Conservation (phyloP, 2,888 invertebrate species). For the Drosophila kambysellisi region DNA sequence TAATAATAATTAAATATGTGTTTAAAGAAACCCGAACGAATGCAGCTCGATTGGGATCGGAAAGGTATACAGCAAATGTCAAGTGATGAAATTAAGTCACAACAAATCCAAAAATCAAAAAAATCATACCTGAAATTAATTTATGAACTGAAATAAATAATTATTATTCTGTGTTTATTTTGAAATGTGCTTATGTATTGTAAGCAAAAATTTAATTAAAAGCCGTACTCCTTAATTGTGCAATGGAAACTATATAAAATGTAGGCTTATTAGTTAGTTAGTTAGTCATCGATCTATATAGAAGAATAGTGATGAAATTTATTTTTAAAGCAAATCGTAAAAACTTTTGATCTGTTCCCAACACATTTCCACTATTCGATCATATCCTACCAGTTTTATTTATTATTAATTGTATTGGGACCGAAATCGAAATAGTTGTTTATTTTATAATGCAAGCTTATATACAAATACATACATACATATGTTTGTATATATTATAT, state of each 20-base stretch:
- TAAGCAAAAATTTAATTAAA: not conserved
- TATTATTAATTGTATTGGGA: not conserved
- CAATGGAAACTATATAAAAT: not conserved
- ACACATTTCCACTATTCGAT: not conserved
- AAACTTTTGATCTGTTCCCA: not conserved
- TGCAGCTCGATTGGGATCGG: not conserved
- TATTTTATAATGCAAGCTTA: not conserved
- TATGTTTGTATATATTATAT: no score
- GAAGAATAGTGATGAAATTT: not conserved
- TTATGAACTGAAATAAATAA: not conserved
- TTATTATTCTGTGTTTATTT: not conserved
- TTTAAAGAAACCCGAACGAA: not conserved
- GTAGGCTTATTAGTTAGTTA: not conserved
- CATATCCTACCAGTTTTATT: not conserved
- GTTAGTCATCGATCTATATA: not conserved
- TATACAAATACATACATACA: not conserved
- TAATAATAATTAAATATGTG: not conserved
- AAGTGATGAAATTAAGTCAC: not conserved
- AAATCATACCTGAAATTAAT: not conserved
- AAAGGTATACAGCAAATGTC: not conserved
- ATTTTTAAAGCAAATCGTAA: not conserved
- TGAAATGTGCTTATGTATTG: not conserved
- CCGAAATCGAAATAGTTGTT: not conserved
- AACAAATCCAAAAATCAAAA: not conserved
- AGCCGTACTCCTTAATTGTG: not conserved